These are phyloP conservation scores for Malaclemys terrapin DNA, from an alignment of 2,113 vertebrate species.

Conservation along the genomic window DNA sequence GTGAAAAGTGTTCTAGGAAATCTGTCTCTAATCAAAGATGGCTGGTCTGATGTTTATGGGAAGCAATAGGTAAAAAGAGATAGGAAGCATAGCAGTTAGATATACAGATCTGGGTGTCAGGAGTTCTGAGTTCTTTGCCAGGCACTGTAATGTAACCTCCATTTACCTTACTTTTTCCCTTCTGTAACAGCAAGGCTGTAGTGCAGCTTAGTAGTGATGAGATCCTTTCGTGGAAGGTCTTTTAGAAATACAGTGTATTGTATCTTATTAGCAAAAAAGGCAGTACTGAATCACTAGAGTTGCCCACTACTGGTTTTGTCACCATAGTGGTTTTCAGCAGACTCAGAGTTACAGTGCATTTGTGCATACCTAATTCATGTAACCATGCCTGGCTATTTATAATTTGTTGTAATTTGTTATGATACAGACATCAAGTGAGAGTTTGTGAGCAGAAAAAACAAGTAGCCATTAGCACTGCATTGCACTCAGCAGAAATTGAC, in stretches of 20 bases:
- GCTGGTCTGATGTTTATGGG: background rate
- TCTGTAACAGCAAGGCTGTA: background rate
- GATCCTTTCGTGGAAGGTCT: background rate
- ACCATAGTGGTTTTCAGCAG: background rate
- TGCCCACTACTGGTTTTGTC: background rate
- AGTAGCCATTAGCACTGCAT: background rate
- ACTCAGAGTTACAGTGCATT: background rate
- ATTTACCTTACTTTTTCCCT: background rate
- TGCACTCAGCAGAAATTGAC: background rate
- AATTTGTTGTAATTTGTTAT: slow-evolving; percentile 17
- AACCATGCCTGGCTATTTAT: slow-evolving; percentile 10
- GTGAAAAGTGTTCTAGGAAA: accelerated
- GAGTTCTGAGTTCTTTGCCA: background rate
- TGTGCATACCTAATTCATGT: slow-evolving; percentile 24
- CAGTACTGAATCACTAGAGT: background rate
- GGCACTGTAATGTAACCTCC: background rate
- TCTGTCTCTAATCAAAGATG: background rate
- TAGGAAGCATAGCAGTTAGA: background rate
- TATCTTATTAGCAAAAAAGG: background rate
- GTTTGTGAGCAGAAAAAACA: background rate
- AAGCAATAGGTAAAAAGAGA: background rate
- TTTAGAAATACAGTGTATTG: background rate
- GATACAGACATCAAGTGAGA: slow-evolving; percentile 23
- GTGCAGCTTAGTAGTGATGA: background rate
- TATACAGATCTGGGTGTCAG: background rate